Evolutionary conservation across 2,797 vertebrate species (phyloP), one percentile per base, ranked within the genome.

Genomic region (Sebastes iracundus): DNA sequence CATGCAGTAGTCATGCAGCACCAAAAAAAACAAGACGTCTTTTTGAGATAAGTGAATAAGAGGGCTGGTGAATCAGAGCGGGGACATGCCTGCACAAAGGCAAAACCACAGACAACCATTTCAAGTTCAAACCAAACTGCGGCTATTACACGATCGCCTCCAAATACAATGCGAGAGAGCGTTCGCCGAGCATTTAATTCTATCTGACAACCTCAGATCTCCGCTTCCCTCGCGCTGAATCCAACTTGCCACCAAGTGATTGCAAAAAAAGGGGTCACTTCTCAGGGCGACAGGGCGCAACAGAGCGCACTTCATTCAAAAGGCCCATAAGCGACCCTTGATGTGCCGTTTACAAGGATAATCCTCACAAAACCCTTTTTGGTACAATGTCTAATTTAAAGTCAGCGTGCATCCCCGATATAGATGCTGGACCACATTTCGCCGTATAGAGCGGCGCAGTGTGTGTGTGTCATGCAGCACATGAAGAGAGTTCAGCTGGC

Each of bases 61-160:
- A 64, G 23, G 18, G 52, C 75, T 78, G 55, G 49, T 88, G 79
- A 93, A 87, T 90, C 86, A 92, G 56, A 86, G 56, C 30, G 2
- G 49, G 82, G 81, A 83, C 90, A 82, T 81, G 90, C 12, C 87
- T 61, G 63, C 76, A 84, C 89, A 91, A 79, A 85, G 55, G 74
- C 80, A 81, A 82, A 86, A 87, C 82, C 88, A 77, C 82, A 86
- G 72, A 84, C 86, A 79, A 83, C 79, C 71, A 80, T 80, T 86
- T 92, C 89, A 89, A 92, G 86, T 92, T 90, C 66, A 84, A 72
- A 90, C 86, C 61, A n/a, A 86, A 88, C 60, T 64, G 77, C 16
- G 11, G 49, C 67, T 82, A 56, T 65, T 71, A 83, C n/a, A 46
- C 1, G n/a, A 79, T 69, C 38, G 16, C 53, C 30, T 62, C 49